These are phyloP conservation scores for Homarus gammarus DNA, from an alignment of 2,888 invertebrate genomes.

Conservation along the genomic window DNA sequence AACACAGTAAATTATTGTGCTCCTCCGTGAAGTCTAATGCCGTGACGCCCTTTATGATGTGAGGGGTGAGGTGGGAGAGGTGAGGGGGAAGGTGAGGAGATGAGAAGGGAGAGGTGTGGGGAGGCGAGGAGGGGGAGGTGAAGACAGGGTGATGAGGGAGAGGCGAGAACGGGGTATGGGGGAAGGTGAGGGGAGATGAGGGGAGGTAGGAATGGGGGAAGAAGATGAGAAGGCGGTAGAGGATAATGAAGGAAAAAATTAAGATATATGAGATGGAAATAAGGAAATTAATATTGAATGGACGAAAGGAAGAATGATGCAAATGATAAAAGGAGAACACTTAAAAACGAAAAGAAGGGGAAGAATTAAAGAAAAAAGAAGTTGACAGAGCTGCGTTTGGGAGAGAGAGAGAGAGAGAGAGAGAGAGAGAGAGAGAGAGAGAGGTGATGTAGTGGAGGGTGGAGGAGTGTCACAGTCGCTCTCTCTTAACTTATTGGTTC, in stretches of 20 bases:
- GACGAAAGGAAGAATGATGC: no score
- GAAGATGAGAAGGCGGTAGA: neutral
- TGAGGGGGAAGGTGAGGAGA: no score
- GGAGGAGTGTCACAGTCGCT: constrained; percentile 3
- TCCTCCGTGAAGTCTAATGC: no score
- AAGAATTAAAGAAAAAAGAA: neutral
- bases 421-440: constrained; percentile 32
- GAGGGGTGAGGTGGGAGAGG: no score
- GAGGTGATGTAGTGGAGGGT: neutral
- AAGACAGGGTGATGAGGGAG: neutral
- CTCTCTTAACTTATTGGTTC: neutral
- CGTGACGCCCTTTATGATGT: no score
- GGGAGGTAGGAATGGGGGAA: neutral
- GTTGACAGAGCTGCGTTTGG: neutral
- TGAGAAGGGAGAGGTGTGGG: no score
- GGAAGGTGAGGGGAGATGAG: neutral
- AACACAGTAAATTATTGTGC: neutral
- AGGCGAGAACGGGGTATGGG: neutral
- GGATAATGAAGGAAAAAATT: no score
- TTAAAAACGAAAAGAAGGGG: no score
- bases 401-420: constrained; percentile 26
- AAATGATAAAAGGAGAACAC: no score
- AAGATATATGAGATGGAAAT: no score
- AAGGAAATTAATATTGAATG: no score
- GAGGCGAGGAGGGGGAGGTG: neutral